phyloP scores from a whole-genome alignment of 2,113 vertebrate species.

The Benitochromis conjunctus region DNA sequence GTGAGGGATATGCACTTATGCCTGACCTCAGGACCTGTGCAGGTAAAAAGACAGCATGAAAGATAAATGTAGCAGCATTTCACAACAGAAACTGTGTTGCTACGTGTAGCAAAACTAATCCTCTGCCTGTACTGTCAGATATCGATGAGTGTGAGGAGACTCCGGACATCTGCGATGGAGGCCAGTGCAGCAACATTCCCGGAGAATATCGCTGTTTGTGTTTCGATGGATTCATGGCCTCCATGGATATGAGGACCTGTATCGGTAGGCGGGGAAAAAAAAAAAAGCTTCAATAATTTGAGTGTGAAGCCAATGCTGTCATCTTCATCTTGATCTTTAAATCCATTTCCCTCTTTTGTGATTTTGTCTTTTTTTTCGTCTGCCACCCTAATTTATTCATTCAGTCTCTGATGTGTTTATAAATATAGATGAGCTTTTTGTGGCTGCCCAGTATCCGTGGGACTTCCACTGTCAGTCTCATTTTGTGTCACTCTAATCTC shows the following conservation, averaged over 20 bases:
- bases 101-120: not conserved
- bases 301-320: not conserved
- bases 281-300: not conserved
- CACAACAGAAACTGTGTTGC: not conserved
- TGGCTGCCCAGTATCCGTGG: not conserved
- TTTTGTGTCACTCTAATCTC: conserved; percentile 6
- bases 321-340: not conserved
- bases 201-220: conserved; percentile 90
- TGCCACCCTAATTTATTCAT: not conserved
- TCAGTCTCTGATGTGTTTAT: not conserved
- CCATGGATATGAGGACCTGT: conserved; percentile 84
- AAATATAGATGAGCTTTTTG: not conserved
- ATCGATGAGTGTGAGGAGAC: conserved; percentile 81
- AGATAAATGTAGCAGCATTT: not conserved
- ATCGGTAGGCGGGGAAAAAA: conserved; percentile 76
- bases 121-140: conserved; percentile 32
- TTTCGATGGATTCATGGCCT: conserved; percentile 87
- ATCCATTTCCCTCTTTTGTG: not conserved
- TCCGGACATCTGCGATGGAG: conserved; percentile 86
- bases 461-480: not conserved
- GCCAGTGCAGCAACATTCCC: conserved; percentile 88
- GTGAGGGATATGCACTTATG: conserved; percentile 85
- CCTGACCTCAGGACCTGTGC: conserved; percentile 84
- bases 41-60: conserved; percentile 65
- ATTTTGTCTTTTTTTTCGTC: not conserved